These are phyloP conservation scores for Nannobrachium achirus DNA, from an alignment of 2,113 vertebrate genomes.

Conservation along the genomic window DNA sequence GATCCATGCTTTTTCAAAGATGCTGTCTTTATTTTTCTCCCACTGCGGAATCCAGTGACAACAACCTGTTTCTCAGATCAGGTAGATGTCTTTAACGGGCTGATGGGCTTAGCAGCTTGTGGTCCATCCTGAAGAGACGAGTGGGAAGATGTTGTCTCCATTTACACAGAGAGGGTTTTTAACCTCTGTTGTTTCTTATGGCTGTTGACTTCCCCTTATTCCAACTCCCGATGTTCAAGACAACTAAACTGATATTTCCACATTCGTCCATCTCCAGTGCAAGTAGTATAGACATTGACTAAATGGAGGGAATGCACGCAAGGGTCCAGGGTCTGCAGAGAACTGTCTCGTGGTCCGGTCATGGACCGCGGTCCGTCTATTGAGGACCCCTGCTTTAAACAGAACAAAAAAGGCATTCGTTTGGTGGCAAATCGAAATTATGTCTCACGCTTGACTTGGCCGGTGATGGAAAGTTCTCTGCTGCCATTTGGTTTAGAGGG, in stretches of 20 bases:
- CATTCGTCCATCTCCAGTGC: background rate
- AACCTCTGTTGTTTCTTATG: background rate
- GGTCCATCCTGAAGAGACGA: background rate
- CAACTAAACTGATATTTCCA: background rate
- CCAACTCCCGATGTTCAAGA: background rate
- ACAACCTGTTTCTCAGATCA: slow-evolving; percentile 17
- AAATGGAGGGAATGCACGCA: background rate
- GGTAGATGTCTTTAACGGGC: slow-evolving; percentile 45
- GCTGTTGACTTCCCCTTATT: background rate
- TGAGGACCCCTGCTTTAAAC: background rate
- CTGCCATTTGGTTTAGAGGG: background rate
- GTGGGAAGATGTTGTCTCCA: slow-evolving; percentile 1
- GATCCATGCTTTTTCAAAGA: slow-evolving; percentile 5
- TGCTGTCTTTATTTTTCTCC: slow-evolving; percentile 4
- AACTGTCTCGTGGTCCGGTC: too few species aligned
- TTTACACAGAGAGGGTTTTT: background rate
- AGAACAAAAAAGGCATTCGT: background rate
- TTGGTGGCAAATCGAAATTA: background rate
- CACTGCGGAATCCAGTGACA: background rate
- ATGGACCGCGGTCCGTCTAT: background rate
- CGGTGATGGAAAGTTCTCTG: slow-evolving; percentile 1
- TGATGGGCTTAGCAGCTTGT: slow-evolving; percentile 35
- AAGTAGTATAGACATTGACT: too few species aligned
- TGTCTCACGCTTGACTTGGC: background rate
- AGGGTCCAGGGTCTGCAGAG: too few species aligned